Evolutionary conservation across 2,888 invertebrate species (phyloP), one percentile per base, ranked within the genome.

Genomic region (Rutpela maculata): DNA sequence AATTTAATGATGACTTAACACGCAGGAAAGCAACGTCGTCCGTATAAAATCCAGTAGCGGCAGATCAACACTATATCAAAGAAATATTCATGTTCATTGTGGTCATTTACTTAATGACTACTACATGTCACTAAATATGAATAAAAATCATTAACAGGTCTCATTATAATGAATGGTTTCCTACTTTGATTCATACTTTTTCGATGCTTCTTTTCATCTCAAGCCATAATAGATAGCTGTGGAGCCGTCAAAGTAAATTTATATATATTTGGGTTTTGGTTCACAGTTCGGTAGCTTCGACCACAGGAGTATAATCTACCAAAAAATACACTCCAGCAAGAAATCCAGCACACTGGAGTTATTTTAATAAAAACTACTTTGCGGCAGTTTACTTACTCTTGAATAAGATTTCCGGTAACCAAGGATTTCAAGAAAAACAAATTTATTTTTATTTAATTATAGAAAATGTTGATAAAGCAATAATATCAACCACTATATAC

Each of bases 1-100:
- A 43, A 43, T 70, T 70, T 70, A 70, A 70, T 70, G 70, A 70
- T 60, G 70, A 70, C 60, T 70, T 70, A 70, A 70, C 60, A 38
- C 38, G 17, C 59, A 17, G 15, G 17, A 56, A 59, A 17, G 59
- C 63, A 59, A 15, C 18, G 22, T 26, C 15, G 18, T 38, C 1
- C 60, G 19, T 60, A 43, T 70, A 43, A 70, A 70, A 35, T 43
- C 43, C 70, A 18, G 70, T 70, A 70, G 70, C 70, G 70, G 70
- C 70, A 43, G 50, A 70, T 38, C 38, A 19, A 22, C 38, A 70
- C 70, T 70, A 19, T 65, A 70, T 70, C 70, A 70, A 70, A 70
- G 70, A 70, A 70, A 70, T 70, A 70, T 70, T 70, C 59, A 11
- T 60, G 50, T 70, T 70, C 70, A 69, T 69, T 69, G 31, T 70